phyloP scores from a whole-genome alignment of 30 jellyfish, hydroid and myxozoan species.

The Aurelia sp. region DNA sequence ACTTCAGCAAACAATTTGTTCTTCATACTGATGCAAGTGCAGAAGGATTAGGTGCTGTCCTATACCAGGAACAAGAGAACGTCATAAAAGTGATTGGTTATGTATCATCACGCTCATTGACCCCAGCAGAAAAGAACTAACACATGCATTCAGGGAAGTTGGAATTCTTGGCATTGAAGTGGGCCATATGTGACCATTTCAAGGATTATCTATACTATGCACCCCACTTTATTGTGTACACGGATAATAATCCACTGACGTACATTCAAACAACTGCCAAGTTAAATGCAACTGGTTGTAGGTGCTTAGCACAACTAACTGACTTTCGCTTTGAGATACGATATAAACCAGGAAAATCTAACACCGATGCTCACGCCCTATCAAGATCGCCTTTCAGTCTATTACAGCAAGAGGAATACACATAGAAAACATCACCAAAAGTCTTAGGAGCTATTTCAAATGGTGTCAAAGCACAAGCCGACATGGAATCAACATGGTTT shows the following conservation, averaged over 20 bases:
- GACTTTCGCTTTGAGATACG: conserved; percentile 5
- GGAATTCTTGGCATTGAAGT: conserved; percentile 25
- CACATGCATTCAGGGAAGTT: conserved; percentile 16
- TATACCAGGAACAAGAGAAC: conserved; percentile 7
- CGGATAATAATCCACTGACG: conserved; percentile 19
- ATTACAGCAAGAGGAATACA: too few species aligned
- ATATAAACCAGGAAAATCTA: conserved; percentile 15
- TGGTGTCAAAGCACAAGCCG: too few species aligned
- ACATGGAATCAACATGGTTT: too few species aligned
- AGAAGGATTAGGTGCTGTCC: conserved; percentile 14
- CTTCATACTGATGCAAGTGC: conserved; percentile 23
- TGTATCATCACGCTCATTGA: conserved; percentile 20
- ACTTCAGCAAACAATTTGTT: neutral
- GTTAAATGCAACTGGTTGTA: conserved; percentile 13
- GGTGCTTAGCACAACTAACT: conserved; percentile 19
- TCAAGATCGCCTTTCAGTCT: conserved; percentile 3
- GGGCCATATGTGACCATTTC: conserved; percentile 26
- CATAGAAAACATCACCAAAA: too few species aligned
- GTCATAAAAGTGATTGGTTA: conserved; percentile 19
- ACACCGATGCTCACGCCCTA: neutral
- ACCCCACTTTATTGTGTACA: neutral
- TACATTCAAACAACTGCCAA: conserved; percentile 23
- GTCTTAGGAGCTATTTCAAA: too few species aligned
- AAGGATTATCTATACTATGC: conserved; percentile 2
- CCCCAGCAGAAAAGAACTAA: conserved; percentile 37